These are phyloP conservation scores for Drosophila siamana DNA, from an alignment of 2,888 invertebrate species.

Conservation along the genomic window DNA sequence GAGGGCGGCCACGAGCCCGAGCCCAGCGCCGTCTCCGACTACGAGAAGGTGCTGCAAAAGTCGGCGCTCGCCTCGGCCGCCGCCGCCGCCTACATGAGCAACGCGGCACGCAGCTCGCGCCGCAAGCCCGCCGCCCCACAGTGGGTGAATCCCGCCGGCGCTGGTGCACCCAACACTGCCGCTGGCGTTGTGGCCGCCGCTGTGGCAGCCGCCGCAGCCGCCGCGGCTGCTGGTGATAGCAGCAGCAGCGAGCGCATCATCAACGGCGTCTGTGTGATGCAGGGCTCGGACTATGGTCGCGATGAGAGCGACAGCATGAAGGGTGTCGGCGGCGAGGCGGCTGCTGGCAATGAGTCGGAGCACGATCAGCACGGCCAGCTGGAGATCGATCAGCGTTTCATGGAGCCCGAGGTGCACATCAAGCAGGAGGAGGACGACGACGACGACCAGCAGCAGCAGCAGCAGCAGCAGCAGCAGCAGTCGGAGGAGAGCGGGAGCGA, in stretches of 20 bases:
- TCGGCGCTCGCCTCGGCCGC: conserved; percentile 68
- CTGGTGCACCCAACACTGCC: conserved; percentile 48
- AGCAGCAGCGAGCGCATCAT: conserved; percentile 93
- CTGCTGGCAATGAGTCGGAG: conserved; percentile 36
- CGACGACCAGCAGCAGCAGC: conserved; percentile 57
- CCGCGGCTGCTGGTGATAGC: conserved; percentile 82
- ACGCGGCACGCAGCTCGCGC: conserved; percentile 86
- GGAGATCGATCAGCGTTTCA: conserved; percentile 82
- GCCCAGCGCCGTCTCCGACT: conserved; percentile 81
- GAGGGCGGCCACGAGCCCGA: conserved; percentile 71
- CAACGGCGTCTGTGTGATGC: conserved; percentile 97
- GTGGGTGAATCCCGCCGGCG: conserved; percentile 94
- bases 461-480: conserved; percentile 21
- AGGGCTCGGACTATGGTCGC: conserved; percentile 89
- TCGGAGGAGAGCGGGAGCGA: conserved; percentile 51
- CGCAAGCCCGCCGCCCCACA: conserved; percentile 98
- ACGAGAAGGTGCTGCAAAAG: conserved; percentile 77
- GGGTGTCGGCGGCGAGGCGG: conserved; percentile 27
- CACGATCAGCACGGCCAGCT: conserved; percentile 48
- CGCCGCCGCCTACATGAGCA: conserved; percentile 70
- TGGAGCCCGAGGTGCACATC: conserved; percentile 84
- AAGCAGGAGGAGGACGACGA: conserved; percentile 84
- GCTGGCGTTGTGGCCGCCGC: conserved; percentile 31
- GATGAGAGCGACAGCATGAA: conserved; percentile 88
- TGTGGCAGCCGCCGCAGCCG: conserved; percentile 64